phyloP scores from a whole-genome alignment of 1,140 invertebrate genomes.

The Zaprionus nigranus region DNA sequence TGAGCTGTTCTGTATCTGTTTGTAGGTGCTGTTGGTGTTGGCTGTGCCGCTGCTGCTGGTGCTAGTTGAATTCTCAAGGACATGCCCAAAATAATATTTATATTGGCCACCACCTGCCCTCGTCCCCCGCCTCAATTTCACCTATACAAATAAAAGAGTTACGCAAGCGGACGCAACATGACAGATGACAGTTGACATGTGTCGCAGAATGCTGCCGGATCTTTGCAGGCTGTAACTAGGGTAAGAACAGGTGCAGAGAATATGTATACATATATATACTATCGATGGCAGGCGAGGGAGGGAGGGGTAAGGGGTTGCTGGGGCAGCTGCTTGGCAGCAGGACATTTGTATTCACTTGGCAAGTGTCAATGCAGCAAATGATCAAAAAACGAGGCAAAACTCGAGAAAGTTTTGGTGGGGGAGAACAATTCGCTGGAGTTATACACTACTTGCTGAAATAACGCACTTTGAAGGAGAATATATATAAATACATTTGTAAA shows the following conservation, averaged over 20 bases:
- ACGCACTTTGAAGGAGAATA: too few species aligned
- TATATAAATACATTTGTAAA: too few species aligned
- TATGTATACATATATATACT: too few species aligned
- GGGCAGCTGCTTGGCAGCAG: constrained; percentile 8
- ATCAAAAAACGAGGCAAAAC: constrained; percentile 3
- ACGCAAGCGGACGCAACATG: constrained; percentile 17
- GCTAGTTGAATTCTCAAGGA: constrained; percentile 22
- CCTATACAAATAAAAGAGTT: constrained; percentile 4
- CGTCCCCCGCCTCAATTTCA: background rate
- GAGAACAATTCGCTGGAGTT: background rate
- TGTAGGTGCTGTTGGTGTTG: too few species aligned
- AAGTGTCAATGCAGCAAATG: constrained; percentile 35
- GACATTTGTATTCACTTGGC: constrained; percentile 27
- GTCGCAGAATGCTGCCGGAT: constrained; percentile 31
- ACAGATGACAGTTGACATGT: constrained; percentile 37
- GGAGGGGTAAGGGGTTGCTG: background rate
- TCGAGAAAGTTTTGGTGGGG: background rate
- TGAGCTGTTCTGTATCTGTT: too few species aligned
- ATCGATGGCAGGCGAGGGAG: background rate
- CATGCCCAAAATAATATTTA: constrained; percentile 25
- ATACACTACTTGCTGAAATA: background rate
- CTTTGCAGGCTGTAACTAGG: constrained; percentile 7
- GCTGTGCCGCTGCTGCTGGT: background rate
- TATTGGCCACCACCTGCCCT: background rate
- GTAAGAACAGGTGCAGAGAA: background rate